Evolutionary conservation across 2,113 vertebrate genomes (phyloP).

Genomic region (Brienomyrus longianalis): DNA sequence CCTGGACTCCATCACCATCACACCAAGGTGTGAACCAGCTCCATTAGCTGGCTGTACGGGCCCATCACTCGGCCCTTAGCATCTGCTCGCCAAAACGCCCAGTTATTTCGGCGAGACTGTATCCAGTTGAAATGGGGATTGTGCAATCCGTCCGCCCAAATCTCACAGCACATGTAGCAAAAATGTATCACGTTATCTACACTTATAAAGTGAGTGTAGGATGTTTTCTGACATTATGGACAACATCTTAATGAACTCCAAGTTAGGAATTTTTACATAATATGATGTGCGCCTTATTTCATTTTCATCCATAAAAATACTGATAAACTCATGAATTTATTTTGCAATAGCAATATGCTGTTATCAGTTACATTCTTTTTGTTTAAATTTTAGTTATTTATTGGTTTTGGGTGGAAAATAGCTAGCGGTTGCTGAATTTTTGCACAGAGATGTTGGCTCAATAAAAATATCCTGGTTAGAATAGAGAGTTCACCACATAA

Average conservation of each 20-base stretch:
- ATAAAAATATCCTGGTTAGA: not conserved
- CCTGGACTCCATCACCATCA: slow-evolving; percentile 69
- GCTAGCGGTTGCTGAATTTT: not conserved
- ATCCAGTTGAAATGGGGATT: not conserved
- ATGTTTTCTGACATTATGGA: not conserved
- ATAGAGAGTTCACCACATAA: not conserved
- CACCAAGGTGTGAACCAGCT: slow-evolving; percentile 74
- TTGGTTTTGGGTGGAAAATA: not conserved
- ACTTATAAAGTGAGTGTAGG: not conserved
- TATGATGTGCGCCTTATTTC: not conserved
- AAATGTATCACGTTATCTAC: not conserved
- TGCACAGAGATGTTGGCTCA: not conserved
- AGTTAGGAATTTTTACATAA: not conserved
- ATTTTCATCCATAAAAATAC: not conserved
- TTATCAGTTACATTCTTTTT: not conserved
- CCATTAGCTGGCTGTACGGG: slow-evolving; percentile 79
- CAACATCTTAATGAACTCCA: not conserved
- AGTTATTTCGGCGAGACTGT: not conserved
- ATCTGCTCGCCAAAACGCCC: slow-evolving; percentile 47
- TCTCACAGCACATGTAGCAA: not conserved
- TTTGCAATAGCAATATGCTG: not conserved
- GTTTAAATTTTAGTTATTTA: not conserved
- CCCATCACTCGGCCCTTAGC: slow-evolving; percentile 60
- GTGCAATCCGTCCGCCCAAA: not conserved
- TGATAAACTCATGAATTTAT: not conserved